Evolutionary conservation across 1,140 invertebrate species (phyloP), one percentile per base, ranked within the genome.

Genomic region (Sweltsa coloradensis): DNA sequence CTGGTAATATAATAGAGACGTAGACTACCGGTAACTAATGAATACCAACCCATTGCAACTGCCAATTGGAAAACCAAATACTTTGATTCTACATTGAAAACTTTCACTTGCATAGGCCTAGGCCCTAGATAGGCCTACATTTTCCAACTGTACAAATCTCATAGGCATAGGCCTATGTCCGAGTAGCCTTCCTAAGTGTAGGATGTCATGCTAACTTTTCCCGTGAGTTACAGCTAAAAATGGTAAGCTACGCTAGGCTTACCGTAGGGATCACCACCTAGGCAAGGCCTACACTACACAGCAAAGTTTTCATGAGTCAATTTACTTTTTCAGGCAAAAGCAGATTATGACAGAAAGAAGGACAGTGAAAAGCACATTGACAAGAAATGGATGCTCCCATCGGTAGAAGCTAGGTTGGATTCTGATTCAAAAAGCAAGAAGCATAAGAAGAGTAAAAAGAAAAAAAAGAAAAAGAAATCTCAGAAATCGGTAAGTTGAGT

Each of bases 361-460:
- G 57, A 45, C 4, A 40, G 58, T 50, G 54, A 57, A 16, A 57
- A 67, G 39, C 45, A 64, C 29, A 65, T 66, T 1, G 67, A 68
- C 41, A 51, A 52, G 23, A 59, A 64, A 27, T 68, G 65, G 66
- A 66, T 68, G 58, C 50, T 67, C n/a, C 67, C 67, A 0, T 59
- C 60, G 2, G 52, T 69, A 19, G 57, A 65, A 3, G 57, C 50
- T n/a, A 55, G 55, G 47, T 22, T 59, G 1, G 53, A 47, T 4
- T 53, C 49, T 18, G 53, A 57, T 23, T 51, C 48, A 0, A 55
- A 55, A 49, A 51, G 22, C 11, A 52, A 64, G 34, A 57, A 57
- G 22, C 60, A 53, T 45, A 57, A 56, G 49, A 48, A 49, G 21
- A 57, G 60, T 41, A 57, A 60, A 47, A 52, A 49, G 6, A 57